A percentile compares a stretch with the other conserved stretches of the same genome.
Conservation (phyloP, 2,888 invertebrate genomes). For the Idaea dimidiata region DNA sequence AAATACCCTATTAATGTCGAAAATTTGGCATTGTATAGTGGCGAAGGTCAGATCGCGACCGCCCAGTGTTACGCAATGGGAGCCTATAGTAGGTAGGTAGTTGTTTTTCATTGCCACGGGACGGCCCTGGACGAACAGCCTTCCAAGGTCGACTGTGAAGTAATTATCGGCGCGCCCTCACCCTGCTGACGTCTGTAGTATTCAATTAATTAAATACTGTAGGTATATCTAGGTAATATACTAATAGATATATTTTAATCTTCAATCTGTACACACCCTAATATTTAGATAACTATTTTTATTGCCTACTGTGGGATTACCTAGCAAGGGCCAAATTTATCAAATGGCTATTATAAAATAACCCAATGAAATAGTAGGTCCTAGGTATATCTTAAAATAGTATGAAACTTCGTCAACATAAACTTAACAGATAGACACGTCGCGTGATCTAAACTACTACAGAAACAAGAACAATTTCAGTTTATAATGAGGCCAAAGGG, state of each 20-base stretch:
- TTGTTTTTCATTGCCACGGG: slow-evolving; percentile 8
- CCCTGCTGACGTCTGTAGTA: slow-evolving; percentile 10
- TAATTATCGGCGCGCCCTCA: slow-evolving; percentile 42
- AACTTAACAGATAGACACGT: background rate
- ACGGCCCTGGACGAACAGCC: slow-evolving; percentile 24
- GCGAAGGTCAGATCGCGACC: slow-evolving; percentile 32
- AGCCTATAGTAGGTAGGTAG: slow-evolving; percentile 27
- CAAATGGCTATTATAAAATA: no score
- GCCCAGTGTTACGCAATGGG: slow-evolving; percentile 33
- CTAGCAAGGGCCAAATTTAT: no score
- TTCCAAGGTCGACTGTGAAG: slow-evolving; percentile 44
- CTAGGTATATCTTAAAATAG: no score
- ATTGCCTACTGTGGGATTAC: no score
- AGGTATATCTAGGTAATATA: background rate
- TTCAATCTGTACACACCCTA: background rate
- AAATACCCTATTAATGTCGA: background rate
- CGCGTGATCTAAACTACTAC: background rate
- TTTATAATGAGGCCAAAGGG: background rate
- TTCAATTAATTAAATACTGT: background rate
- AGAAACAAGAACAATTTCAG: background rate
- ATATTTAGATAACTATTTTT: no score
- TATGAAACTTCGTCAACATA: no score
- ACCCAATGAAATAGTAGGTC: no score
- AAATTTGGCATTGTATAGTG: slow-evolving; percentile 9
- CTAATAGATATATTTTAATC: background rate